Base-by-base conservation (phyloP, 2,888 invertebrate genomes). In the Formica aserva region DNA sequence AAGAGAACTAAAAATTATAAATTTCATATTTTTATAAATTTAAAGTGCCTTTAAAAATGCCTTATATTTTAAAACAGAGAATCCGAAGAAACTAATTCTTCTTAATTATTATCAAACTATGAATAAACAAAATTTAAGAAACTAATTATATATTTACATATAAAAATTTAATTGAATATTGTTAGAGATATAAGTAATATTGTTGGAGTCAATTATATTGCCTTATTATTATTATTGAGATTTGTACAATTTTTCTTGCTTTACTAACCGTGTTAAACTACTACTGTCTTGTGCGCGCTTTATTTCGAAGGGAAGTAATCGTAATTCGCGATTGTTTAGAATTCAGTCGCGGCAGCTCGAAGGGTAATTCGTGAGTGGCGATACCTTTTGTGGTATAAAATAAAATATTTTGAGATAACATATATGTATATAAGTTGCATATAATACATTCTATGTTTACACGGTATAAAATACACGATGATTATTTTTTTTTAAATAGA, bases 261-360 rank as follows among this genome's bases (percentile, higher is more conserved):
- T 45, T 71, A 60, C 9, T 45, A 48, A 2, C 71, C 13, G 8
- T 35, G 6, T 29, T 35, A 69, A 69, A 57, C 18, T 71, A 57
- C 69, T 75, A 74, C 3, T 29, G 15, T 32, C 18, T 9, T 41
- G 6, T 55, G 18, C 9, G 15, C 45, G 32, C 71, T 78, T 71
- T 26, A 78, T 78, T 78, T 78, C 45, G 71, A 60, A 77, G 29
- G 26, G 66, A 60, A 35, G 65, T 78, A 71, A 78, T 71, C 78
- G 74, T 75, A 75, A 48, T 18, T 75, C 75, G 65, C 75, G 55
- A 82, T 82, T 62, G 72, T 41, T 41, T 41, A 75, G 65, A 82
- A 75, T 82, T 82, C 32, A 65, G 62, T 26, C 29, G 35, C 62
- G 60, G 15, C 9, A 22, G 15, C 22, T 22, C 3, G 35, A 38